A percentile compares a stretch with the other conserved stretches of the same genome.
These are phyloP conservation scores for Dryas iulia DNA, from an alignment of 1,140 invertebrate species.

Conservation along the genomic window DNA sequence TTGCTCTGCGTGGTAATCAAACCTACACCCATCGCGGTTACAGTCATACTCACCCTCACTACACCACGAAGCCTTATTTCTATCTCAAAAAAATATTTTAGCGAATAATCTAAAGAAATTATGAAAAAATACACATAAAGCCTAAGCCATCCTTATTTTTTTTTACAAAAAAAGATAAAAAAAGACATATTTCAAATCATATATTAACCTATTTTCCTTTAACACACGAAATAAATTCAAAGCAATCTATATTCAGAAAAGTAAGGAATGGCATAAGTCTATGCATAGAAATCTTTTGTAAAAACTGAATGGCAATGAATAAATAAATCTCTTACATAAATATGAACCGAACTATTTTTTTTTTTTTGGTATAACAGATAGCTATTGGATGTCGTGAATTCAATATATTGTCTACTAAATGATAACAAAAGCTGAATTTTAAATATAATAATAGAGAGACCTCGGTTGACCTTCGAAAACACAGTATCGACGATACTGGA, in stretches of 20 bases:
- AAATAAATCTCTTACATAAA: not conserved
- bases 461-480: too few species aligned
- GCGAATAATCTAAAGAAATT: too few species aligned
- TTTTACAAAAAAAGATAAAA: not conserved
- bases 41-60: too few species aligned
- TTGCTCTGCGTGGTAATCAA: too few species aligned
- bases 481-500: too few species aligned
- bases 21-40: too few species aligned
- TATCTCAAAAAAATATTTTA: too few species aligned
- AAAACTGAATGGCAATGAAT: conserved; percentile 1
- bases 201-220: not conserved
- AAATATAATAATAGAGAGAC: too few species aligned
- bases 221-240: not conserved
- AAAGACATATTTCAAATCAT: not conserved
- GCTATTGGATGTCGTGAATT: not conserved
- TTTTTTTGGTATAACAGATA: too few species aligned
- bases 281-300: conserved; percentile 11
- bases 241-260: conserved; percentile 3
- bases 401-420: not conserved
- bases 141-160: too few species aligned
- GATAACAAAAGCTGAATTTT: not conserved
- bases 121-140: too few species aligned
- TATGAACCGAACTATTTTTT: not conserved
- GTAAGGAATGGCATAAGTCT: not conserved
- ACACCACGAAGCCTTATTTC: too few species aligned